Conservation (phyloP, 1,140 invertebrate genomes). For the Argopecten irradians region DNA sequence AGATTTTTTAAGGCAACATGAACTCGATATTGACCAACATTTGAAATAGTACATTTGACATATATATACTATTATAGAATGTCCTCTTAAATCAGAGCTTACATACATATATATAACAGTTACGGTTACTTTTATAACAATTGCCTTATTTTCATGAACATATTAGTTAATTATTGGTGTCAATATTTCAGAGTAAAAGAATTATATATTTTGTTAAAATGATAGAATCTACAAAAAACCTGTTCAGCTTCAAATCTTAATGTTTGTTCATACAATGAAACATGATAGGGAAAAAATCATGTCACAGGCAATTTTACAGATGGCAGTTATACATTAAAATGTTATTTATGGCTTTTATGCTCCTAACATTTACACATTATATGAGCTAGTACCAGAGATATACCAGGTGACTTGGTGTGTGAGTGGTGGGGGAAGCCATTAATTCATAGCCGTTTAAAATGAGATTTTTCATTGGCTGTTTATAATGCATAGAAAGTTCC, state of each 20-base stretch:
- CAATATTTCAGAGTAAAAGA: too few relatives aligned
- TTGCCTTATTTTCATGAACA: too few relatives aligned
- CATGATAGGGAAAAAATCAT: background rate
- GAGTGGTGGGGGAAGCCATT: background rate
- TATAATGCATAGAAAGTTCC: background rate
- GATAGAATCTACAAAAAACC: too few relatives aligned
- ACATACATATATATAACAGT: too few relatives aligned
- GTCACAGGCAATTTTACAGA: background rate
- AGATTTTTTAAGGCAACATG: background rate
- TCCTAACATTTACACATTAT: background rate
- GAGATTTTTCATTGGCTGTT: background rate
- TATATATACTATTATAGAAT: too few relatives aligned
- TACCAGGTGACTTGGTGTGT: background rate
- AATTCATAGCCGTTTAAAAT: background rate
- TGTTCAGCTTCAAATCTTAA: too few relatives aligned
- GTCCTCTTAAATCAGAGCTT: too few relatives aligned
- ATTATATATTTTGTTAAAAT: too few relatives aligned
- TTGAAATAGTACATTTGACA: background rate
- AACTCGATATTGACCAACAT: background rate
- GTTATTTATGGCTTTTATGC: conserved; percentile 8
- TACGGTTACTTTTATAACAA: too few relatives aligned
- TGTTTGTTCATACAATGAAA: background rate
- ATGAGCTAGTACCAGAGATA: background rate
- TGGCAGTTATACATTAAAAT: background rate
- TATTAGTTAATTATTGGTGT: too few relatives aligned